Conservation (phyloP, 2,888 invertebrate species). For the Oscheius sp. region DNA sequence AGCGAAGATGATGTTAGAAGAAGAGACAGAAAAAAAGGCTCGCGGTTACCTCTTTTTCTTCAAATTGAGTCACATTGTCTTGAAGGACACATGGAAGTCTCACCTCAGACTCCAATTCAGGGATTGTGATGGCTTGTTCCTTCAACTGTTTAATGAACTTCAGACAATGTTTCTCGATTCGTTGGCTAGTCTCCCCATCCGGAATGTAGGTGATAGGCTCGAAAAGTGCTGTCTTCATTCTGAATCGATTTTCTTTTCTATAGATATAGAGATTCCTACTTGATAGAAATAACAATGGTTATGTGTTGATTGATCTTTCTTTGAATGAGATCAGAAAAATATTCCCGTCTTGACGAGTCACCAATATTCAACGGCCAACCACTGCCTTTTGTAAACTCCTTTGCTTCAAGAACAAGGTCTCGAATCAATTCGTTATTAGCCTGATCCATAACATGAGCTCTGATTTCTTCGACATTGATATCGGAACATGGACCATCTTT, state of each 20-base stretch:
- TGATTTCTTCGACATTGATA: conserved; percentile 56
- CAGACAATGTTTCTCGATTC: conserved; percentile 55
- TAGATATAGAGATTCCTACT: conserved; percentile 34
- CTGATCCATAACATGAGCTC: conserved; percentile 10
- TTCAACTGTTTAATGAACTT: conserved; percentile 53
- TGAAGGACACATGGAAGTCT: no score
- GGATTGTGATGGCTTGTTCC: conserved; percentile 39
- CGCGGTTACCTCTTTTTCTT: neutral
- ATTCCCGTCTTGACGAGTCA: conserved; percentile 39
- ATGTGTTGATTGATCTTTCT: conserved; percentile 55
- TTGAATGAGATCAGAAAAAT: conserved; percentile 61
- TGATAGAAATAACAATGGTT: conserved; percentile 58
- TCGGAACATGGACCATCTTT: conserved; percentile 67
- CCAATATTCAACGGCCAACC: conserved; percentile 61
- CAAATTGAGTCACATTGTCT: neutral
- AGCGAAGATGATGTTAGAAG: neutral
- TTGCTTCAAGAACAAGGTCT: conserved; percentile 10
- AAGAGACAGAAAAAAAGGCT: neutral
- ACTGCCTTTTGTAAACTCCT: conserved; percentile 45
- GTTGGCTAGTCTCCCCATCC: conserved; percentile 54
- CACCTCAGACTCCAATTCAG: conserved; percentile 45
- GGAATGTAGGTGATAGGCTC: conserved; percentile 65
- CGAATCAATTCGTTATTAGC: conserved; percentile 21
- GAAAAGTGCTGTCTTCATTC: conserved; percentile 49
- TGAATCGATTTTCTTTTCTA: neutral